These are phyloP conservation scores for Pristiophorus japonicus DNA, from an alignment of 2,113 vertebrate species.

Conservation along the genomic window DNA sequence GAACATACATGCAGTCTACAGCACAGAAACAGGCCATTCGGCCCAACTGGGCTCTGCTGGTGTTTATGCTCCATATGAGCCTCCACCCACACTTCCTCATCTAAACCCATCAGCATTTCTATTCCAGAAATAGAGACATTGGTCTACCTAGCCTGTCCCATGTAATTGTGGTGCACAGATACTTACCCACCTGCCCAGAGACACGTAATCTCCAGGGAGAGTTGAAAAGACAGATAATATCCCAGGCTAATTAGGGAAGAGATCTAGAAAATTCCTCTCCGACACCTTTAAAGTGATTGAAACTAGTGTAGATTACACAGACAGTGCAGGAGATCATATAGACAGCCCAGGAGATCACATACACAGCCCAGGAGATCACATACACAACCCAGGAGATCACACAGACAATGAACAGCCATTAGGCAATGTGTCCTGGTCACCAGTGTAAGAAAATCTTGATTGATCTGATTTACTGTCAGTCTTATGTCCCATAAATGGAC, in stretches of 20 bases:
- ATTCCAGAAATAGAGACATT: too few relatives aligned
- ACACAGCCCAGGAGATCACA: too few relatives aligned
- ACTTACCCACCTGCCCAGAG: background rate
- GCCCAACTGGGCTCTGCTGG: too few relatives aligned
- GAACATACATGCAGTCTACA: too few relatives aligned
- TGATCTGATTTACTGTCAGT: background rate
- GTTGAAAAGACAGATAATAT: background rate
- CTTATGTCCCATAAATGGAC: background rate
- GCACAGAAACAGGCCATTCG: too few relatives aligned
- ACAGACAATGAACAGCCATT: background rate
- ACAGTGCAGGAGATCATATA: background rate
- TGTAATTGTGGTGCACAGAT: too few relatives aligned
- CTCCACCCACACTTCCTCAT: too few relatives aligned
- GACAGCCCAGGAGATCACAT: background rate
- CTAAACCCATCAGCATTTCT: too few relatives aligned
- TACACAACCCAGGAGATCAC: too few relatives aligned
- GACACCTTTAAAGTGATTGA: background rate
- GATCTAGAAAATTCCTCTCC: background rate
- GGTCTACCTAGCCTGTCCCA: too few relatives aligned
- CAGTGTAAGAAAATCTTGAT: background rate
- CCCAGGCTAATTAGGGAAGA: background rate
- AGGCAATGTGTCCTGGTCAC: background rate
- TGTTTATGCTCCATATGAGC: too few relatives aligned
- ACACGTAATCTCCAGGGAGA: background rate
- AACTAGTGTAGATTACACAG: background rate